phyloP scores from a whole-genome alignment of 2,113 vertebrate species.

The Holacanthus passer region DNA sequence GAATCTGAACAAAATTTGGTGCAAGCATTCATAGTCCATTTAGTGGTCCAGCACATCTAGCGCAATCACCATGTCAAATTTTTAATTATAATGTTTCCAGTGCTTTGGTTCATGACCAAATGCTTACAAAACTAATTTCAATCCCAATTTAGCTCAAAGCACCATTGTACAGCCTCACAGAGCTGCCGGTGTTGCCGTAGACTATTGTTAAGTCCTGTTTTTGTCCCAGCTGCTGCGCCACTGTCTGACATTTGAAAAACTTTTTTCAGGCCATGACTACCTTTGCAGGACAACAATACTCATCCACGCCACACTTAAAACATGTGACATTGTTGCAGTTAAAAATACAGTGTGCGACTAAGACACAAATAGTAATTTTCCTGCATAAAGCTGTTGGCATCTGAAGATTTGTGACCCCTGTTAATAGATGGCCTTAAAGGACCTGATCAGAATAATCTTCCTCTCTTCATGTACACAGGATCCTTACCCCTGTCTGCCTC shows the following conservation, averaged over 20 bases:
- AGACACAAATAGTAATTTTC: slow-evolving; percentile 35
- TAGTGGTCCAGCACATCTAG: no score
- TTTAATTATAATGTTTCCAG: not conserved
- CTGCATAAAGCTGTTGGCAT: slow-evolving; percentile 26
- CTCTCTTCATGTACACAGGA: not conserved
- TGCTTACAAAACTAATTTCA: not conserved
- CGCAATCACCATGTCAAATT: no score
- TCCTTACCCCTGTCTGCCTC: slow-evolving; percentile 87
- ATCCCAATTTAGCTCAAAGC: not conserved
- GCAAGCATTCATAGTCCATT: not conserved
- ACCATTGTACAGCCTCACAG: not conserved
- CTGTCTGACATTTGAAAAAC: not conserved
- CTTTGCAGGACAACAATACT: slow-evolving; percentile 10
- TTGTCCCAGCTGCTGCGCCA: not conserved
- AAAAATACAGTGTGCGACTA: slow-evolving; percentile 38
- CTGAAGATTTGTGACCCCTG: slow-evolving; percentile 18
- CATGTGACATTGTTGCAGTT: slow-evolving; percentile 26
- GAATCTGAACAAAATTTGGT: not conserved
- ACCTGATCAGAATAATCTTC: slow-evolving; percentile 35
- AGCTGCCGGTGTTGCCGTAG: not conserved
- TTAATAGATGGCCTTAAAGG: slow-evolving; percentile 12
- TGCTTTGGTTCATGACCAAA: not conserved
- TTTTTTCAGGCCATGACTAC: not conserved
- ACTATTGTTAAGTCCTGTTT: not conserved
- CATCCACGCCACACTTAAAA: not conserved